Percentiles rank a stretch among this genome's conserved stretches.
These are phyloP conservation scores for Acronicta psi DNA, from an alignment of 2,888 invertebrate species.

Conservation along the genomic window DNA sequence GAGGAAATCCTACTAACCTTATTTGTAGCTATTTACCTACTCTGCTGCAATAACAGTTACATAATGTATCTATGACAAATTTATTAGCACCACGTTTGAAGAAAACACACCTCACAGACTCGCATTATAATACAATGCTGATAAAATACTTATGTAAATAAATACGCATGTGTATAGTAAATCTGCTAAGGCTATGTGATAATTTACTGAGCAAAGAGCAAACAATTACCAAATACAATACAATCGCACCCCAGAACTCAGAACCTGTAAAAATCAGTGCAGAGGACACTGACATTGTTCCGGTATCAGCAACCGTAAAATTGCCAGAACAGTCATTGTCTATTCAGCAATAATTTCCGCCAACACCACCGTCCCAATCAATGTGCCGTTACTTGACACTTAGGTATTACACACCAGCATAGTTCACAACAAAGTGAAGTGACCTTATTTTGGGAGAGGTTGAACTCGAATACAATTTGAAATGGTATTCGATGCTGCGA, in stretches of 20 bases:
- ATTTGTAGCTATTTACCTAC: conserved; percentile 55
- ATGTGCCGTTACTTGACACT: conserved; percentile 72
- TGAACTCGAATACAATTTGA: conserved; percentile 22
- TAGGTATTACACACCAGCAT: conserved; percentile 44
- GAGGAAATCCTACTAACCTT: conserved; percentile 61
- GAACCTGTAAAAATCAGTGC: conserved; percentile 43
- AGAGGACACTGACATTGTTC: conserved; percentile 81
- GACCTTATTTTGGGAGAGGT: conserved; percentile 33
- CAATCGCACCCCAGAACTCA: conserved; percentile 14
- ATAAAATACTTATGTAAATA: conserved; percentile 30
- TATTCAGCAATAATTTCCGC: conserved; percentile 76
- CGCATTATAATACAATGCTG: conserved; percentile 5
- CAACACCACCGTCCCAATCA: conserved; percentile 66
- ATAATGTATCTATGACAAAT: conserved; percentile 45
- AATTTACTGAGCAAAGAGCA: conserved; percentile 26
- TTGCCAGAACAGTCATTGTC: conserved; percentile 73
- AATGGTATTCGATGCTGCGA: conserved; percentile 8
- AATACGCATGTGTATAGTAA: conserved; percentile 21
- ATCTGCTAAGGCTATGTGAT: conserved; percentile 12
- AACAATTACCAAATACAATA: conserved; percentile 10
- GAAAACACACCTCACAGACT: conserved; percentile 20
- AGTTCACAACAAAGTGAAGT: conserved; percentile 46
- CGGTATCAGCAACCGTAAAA: conserved; percentile 81
- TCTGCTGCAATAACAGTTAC: conserved; percentile 52
- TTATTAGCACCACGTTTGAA: conserved; percentile 34